Conservation (phyloP, 1,140 invertebrate genomes). For the Drosophila gunungcola region DNA sequence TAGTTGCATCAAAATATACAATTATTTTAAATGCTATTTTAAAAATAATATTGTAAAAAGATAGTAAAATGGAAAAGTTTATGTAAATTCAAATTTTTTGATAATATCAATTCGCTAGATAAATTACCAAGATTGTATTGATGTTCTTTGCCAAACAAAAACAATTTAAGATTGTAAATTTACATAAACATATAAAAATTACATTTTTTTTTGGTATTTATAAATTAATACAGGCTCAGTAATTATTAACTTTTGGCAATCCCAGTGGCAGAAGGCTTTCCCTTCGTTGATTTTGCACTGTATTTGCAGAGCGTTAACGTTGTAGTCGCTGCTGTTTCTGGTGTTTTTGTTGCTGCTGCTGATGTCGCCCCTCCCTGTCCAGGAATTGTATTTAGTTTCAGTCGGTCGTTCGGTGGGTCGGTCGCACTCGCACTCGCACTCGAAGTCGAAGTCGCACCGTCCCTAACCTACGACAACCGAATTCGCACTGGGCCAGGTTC, state of each 20-base stretch:
- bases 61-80: too few species aligned
- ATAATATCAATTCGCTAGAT: too few species aligned
- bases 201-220: background rate
- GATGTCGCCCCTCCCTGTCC: conserved; percentile 52
- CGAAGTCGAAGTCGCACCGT: conserved; percentile 10
- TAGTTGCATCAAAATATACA: too few species aligned
- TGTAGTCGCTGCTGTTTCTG: conserved; percentile 20
- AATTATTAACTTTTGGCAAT: background rate
- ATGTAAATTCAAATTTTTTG: too few species aligned
- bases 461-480: conserved; percentile 80
- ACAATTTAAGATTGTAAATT: too few species aligned
- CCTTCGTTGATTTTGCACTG: conserved; percentile 14
- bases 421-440: background rate
- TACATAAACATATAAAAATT: too few species aligned
- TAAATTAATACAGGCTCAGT: background rate
- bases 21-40: too few species aligned
- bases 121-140: too few species aligned
- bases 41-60: too few species aligned
- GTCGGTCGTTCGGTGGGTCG: conserved; percentile 61
- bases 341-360: conserved; percentile 27
- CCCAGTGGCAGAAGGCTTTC: background rate
- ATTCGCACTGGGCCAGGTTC: conserved; percentile 82
- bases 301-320: conserved; percentile 68
- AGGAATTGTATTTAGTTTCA: conserved; percentile 36
- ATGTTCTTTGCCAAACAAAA: too few species aligned